Evolutionary conservation across 1,140 invertebrate genomes (phyloP), one percentile per base, ranked within the genome.

Genomic region (Drosophila pallidifrons): DNA sequence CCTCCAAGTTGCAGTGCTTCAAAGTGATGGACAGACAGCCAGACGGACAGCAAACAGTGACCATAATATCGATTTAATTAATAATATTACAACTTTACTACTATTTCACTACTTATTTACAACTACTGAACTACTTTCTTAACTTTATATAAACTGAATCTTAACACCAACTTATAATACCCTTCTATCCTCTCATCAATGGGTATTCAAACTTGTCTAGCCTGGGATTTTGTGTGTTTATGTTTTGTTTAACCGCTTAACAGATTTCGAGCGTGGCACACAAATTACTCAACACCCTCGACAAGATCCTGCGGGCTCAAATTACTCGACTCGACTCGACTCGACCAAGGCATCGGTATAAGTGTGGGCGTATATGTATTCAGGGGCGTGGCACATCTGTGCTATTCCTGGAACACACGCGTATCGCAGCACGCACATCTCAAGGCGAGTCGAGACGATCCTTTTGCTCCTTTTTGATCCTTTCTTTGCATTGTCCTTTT

Each of bases 401-500:
- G 70, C 54, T 73, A 79, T 88, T 89, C 85, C 54, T 64, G 75
- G 85, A 90, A 89, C 65, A 81, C 85, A 89, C 85, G 85, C 85
- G 85, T 90, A 88, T 88, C 83, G 67, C 83, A 78, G 83, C 83
- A 88, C 77, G 85, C 78, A 85, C 85, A 88, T 88, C 85, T 81
- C 68, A 63, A 28, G 35, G n/a, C 64, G 49, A 74, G 81, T 78
- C 64, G 58, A 28, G 28, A n/a, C 59, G 47, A 74, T 82, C 71
- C 70, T 74, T 65, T 55, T 38, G 25, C 45, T 20, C 20, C 20
- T 20, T 20, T 0, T 58, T 51, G 66, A 64, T 59, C 60, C 46
- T 58, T 38, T 51, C 41, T 76, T 46, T 67, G 41, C 66, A 46
- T 5, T 6, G 46, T 20, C 74, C 49, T 59, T 45, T 15, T 16